A percentile compares a stretch with the other conserved stretches of the same genome.
Conservation (phyloP, 2,888 invertebrate genomes). For the Drosophila anomalipes region DNA sequence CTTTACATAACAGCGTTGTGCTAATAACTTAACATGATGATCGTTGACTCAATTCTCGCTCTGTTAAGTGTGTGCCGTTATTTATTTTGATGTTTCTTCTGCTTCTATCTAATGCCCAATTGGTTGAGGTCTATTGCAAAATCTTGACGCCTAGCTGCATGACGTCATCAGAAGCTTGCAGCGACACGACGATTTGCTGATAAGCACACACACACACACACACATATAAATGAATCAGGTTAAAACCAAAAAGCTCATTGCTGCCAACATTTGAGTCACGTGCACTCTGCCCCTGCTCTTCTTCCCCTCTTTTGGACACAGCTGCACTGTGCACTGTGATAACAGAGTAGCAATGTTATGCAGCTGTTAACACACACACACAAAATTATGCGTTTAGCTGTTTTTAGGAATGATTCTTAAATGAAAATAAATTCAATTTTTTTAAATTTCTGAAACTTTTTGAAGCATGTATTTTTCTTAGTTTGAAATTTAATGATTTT, state of each 20-base stretch:
- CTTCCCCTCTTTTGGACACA: neutral
- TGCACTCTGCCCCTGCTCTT: neutral
- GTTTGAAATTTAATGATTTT: neutral
- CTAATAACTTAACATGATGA: slow-evolving; percentile 31
- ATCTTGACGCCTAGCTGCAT: slow-evolving; percentile 6
- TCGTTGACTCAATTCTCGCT: slow-evolving; percentile 14
- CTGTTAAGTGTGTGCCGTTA: slow-evolving; percentile 25
- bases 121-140: slow-evolving; percentile 8
- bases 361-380: neutral
- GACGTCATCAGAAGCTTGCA: slow-evolving; percentile 37
- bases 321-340: slow-evolving; percentile 6
- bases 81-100: neutral
- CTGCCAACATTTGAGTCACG: slow-evolving; percentile 25
- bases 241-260: neutral
- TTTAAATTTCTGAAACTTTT: neutral
- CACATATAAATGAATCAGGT: slow-evolving; percentile 36
- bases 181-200: slow-evolving; percentile 19
- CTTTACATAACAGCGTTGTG: slow-evolving; percentile 37
- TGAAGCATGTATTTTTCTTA: neutral
- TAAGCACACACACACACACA: slow-evolving; percentile 27
- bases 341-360: neutral
- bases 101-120: slow-evolving; percentile 5
- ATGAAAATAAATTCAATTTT: neutral
- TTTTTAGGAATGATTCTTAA: neutral
- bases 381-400: neutral